These are phyloP conservation scores for Rana temporaria DNA, from an alignment of 2,113 vertebrate species.

Conservation along the genomic window DNA sequence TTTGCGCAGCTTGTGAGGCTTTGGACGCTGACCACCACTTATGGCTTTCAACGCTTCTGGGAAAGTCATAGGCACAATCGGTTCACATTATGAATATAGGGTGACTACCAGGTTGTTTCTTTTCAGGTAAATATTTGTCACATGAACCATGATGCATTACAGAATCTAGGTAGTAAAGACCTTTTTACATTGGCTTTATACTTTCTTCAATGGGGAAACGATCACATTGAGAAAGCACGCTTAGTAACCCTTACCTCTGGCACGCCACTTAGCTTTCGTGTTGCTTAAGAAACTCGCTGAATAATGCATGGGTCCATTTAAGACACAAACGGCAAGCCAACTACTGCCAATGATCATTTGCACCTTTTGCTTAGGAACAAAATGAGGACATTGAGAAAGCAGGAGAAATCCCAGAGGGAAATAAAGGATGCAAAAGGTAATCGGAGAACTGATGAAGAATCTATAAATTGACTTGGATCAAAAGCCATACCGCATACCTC, in stretches of 20 bases:
- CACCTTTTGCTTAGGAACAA: not conserved
- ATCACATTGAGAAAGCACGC: not conserved
- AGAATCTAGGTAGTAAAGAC: not conserved
- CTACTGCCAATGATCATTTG: not conserved
- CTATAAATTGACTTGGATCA: conserved; percentile 7
- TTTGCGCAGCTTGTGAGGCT: too few species aligned
- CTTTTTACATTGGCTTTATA: not conserved
- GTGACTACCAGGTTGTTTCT: too few species aligned
- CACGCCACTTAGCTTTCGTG: not conserved
- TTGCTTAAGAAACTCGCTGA: not conserved
- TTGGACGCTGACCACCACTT: too few species aligned
- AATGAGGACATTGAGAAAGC: not conserved
- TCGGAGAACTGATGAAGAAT: not conserved
- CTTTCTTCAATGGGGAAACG: not conserved
- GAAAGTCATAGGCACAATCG: too few species aligned
- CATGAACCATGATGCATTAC: too few species aligned
- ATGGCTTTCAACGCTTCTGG: too few species aligned
- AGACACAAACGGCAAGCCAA: not conserved
- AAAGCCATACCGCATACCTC: not conserved
- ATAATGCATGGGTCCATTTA: conserved; percentile 9
- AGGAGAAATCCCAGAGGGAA: not conserved
- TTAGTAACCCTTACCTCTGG: conserved; percentile 6
- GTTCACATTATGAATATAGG: too few species aligned
- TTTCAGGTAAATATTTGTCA: too few species aligned
- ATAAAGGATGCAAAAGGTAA: not conserved